A percentile compares a stretch with the other conserved stretches of the same genome.
phyloP scores from a whole-genome alignment of 53 echinoderm and acorn worm genomes.

The Arbacia lixula region DNA sequence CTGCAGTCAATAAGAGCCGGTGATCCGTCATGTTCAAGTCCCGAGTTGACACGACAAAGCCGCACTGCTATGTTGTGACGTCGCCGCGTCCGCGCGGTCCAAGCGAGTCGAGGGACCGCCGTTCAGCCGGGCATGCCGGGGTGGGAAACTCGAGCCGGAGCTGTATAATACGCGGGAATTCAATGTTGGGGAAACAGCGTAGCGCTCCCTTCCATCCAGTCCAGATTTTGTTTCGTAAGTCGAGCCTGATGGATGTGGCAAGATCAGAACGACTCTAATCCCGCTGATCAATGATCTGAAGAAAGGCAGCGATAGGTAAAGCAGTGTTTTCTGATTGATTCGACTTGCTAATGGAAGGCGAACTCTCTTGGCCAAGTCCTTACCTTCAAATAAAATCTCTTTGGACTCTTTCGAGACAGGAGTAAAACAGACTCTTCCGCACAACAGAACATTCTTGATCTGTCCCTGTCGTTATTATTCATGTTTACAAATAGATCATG shows the following conservation, averaged over 20 bases:
- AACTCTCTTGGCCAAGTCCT: too few relatives aligned
- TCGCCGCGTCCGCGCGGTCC: not conserved
- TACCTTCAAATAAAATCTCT: too few relatives aligned
- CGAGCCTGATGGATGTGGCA: slow-evolving; percentile 17
- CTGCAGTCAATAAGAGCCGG: slow-evolving; percentile 5
- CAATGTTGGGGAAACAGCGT: not conserved
- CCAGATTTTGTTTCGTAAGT: slow-evolving; percentile 11
- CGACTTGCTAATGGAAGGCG: too few relatives aligned
- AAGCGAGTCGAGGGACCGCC: slow-evolving; percentile 8
- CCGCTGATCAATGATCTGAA: slow-evolving; percentile 33
- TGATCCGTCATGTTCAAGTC: slow-evolving; percentile 34
- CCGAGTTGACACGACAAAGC: slow-evolving; percentile 29
- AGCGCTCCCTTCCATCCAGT: not conserved
- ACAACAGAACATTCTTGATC: too few relatives aligned
- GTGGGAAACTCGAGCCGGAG: slow-evolving; percentile 23
- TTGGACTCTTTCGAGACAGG: too few relatives aligned
- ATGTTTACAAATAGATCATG: too few relatives aligned
- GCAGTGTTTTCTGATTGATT: too few relatives aligned
- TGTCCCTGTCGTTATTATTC: too few relatives aligned
- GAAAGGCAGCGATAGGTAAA: too few relatives aligned
- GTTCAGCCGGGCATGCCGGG: slow-evolving; percentile 1
- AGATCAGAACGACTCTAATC: slow-evolving; percentile 11
- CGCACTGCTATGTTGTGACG: too few relatives aligned
- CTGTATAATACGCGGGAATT: slow-evolving; percentile 15
- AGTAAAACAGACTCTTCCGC: too few relatives aligned